A percentile compares a stretch with the other conserved stretches of the same genome.
Conservation (phyloP, 1,140 invertebrate species). For the Chironomus striatipennis region DNA sequence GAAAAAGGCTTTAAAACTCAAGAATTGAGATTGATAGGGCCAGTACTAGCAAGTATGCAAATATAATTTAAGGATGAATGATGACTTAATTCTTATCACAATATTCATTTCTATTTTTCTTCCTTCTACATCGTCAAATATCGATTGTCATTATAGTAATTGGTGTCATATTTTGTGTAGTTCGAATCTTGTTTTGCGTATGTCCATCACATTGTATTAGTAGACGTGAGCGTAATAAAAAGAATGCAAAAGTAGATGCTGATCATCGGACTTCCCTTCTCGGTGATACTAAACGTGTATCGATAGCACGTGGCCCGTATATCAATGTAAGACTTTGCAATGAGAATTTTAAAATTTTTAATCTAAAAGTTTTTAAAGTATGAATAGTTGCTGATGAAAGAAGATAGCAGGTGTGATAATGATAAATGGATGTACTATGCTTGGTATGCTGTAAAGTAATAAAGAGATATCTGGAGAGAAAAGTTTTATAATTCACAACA, state of each 20-base stretch:
- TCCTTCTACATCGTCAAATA: not conserved
- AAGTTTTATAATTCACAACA: too few relatives aligned
- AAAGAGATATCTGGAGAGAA: too few relatives aligned
- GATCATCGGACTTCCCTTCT: conserved; percentile 39
- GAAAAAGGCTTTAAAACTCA: conserved; percentile 83
- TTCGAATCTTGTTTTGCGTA: conserved; percentile 51
- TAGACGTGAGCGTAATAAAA: conserved; percentile 38
- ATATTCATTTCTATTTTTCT: not conserved
- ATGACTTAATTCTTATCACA: not conserved
- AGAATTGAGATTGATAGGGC: conserved; percentile 72
- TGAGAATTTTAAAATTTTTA: not conserved
- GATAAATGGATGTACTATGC: too few relatives aligned
- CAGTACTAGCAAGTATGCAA: conserved; percentile 52
- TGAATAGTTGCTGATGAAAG: not conserved
- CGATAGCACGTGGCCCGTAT: conserved; percentile 35
- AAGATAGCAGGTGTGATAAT: too few relatives aligned
- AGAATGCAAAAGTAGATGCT: conserved; percentile 38
- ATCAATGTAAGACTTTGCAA: conserved; percentile 31
- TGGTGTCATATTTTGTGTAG: conserved; percentile 49
- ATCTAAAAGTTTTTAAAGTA: not conserved
- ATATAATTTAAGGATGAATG: not conserved
- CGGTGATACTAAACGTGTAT: conserved; percentile 37
- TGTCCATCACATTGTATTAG: conserved; percentile 48
- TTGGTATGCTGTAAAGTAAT: too few relatives aligned
- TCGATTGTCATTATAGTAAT: conserved; percentile 32